These are phyloP conservation scores for Sylvilagus bachmani DNA, from an alignment of 2,113 vertebrate genomes.

Conservation along the genomic window DNA sequence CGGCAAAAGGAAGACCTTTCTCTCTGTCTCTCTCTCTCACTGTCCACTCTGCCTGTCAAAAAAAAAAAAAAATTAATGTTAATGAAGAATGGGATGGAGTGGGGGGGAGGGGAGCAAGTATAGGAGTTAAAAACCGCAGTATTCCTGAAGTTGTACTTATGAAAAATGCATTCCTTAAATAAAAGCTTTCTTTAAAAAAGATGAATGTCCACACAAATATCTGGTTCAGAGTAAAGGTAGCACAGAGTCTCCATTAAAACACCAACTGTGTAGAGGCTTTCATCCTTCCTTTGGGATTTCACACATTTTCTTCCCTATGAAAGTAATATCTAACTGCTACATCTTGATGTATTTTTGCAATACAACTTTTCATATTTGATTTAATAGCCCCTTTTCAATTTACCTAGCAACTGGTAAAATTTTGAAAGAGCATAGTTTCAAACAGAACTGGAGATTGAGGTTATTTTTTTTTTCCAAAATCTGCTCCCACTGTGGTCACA, in stretches of 20 bases:
- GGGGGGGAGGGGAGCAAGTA: too few species aligned
- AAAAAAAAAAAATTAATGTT: too few species aligned
- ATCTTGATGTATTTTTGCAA: neutral
- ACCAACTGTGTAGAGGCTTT: neutral
- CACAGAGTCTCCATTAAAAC: neutral
- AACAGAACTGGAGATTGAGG: constrained; percentile 34
- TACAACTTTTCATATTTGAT: neutral
- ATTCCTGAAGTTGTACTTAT: too few species aligned
- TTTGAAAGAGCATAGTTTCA: constrained; percentile 4
- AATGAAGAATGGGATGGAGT: too few species aligned
- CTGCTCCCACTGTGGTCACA: neutral
- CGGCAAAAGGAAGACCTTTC: too few species aligned
- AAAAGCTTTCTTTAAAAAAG: too few species aligned
- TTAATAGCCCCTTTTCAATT: constrained; percentile 20
- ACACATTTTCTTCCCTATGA: neutral
- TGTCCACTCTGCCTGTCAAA: too few species aligned
- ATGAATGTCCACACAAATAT: neutral
- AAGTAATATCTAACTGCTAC: neutral
- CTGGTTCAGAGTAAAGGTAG: neutral
- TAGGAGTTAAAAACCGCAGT: too few species aligned
- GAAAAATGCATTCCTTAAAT: too few species aligned
- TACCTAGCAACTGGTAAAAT: constrained; percentile 44
- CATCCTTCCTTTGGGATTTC: neutral
- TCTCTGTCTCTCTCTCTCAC: too few species aligned
- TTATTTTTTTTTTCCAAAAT: neutral